Evolutionary conservation across 2,113 vertebrate genomes (phyloP).

Genomic region (Coptodon bakossiorum): DNA sequence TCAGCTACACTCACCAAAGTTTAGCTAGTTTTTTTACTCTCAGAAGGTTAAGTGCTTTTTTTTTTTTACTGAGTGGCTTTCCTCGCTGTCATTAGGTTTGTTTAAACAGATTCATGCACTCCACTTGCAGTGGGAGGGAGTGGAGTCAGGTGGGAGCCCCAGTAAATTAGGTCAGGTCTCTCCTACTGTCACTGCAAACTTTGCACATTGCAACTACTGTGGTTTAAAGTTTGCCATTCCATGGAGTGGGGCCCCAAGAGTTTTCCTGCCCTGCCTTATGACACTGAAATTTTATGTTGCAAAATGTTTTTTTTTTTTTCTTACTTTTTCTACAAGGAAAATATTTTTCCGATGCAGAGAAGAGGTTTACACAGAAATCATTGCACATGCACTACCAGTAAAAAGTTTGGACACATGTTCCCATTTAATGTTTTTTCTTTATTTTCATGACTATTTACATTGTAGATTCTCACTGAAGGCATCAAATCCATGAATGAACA

Average conservation of each 20-base stretch:
- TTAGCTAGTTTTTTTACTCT: not conserved
- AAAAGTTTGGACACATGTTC: not conserved
- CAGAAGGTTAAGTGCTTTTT: not conserved
- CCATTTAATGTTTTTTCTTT: not conserved
- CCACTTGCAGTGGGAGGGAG: not conserved
- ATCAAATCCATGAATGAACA: not conserved
- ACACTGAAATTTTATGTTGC: not conserved
- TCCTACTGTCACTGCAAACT: not conserved
- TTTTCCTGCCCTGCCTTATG: not conserved
- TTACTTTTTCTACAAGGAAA: not conserved
- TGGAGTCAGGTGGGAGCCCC: not conserved
- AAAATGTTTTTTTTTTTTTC: not conserved
- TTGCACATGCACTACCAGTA: not conserved
- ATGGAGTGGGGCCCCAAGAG: not conserved
- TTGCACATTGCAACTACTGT: not conserved
- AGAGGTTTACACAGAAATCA: not conserved
- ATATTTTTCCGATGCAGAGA: not conserved
- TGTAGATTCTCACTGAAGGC: not conserved
- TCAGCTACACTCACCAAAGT: not conserved
- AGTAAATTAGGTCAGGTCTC: not conserved
- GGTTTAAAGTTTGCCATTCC: not conserved
- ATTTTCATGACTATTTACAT: not conserved
- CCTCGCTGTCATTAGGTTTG: not conserved
- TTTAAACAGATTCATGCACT: not conserved
- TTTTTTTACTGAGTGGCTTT: not conserved